Evolutionary conservation across 1,140 invertebrate genomes (phyloP), one percentile per base, ranked within the genome.

Genomic region (Chironomus striatipennis): DNA sequence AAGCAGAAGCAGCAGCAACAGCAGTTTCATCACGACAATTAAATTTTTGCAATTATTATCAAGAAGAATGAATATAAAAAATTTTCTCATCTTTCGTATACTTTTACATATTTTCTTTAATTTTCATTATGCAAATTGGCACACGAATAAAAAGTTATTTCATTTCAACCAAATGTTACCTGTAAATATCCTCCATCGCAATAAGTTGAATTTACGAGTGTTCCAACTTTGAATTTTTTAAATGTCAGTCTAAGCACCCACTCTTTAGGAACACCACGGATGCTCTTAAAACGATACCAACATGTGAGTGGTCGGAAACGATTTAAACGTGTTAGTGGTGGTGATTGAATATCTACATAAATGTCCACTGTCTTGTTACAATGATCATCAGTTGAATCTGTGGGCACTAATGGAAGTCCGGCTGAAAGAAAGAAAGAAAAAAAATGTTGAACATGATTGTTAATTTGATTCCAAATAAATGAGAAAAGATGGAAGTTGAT

Each of bases 311-410:
- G 92, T 76, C 90, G 88, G 7, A 93, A 93, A 78, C 89, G 87
- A 79, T 91, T 95, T 74, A 89, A 88, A n/a, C 88, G 83, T 42
- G 89, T 94, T 80, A 96, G 89, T 76, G 92, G 89, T 15, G 94
- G 94, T 75, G 90, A 93, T 9, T 90, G 89, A 6, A 96, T 92
- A 81, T 95, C 93, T 79, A 95, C 93, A 82, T 95, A 95, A 74
- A 95, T 93, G 78, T 95, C 94, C 73, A 96, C 93, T 1, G 93
- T 96, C 81, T 94, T 95, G 83, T 95, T 96, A 83, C 94, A 96
- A 77, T 93, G 90, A 81, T 93, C 92, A 47, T 81, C 80, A 57
- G 77, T 79, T 21, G 79, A 73, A n/a, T 70, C 65, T 70, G 65
- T 70, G 9, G 65, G 65, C 18, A 70, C 65, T 20, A 70, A 18